These are phyloP conservation scores for Osedax frankpressi DNA, from an alignment of 2,888 invertebrate genomes.

Conservation along the genomic window DNA sequence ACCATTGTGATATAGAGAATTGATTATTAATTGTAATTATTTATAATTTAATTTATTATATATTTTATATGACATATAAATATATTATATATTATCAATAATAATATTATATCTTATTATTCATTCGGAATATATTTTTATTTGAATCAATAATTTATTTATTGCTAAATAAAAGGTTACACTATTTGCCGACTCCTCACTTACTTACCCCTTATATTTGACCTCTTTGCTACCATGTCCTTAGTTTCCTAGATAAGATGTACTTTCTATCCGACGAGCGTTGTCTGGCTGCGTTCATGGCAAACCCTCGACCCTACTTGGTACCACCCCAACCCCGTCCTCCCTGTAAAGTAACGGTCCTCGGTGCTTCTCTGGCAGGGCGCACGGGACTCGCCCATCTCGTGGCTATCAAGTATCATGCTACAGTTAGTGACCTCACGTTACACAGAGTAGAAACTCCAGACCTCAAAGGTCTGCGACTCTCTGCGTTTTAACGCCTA, in stretches of 20 bases:
- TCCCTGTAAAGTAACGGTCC: conserved; percentile 42
- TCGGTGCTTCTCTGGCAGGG: conserved; percentile 41
- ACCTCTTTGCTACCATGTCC: conserved; percentile 12
- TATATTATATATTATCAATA: too few relatives aligned
- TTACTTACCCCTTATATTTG: neutral
- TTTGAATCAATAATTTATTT: too few relatives aligned
- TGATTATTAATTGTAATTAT: too few relatives aligned
- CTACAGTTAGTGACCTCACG: conserved; percentile 33
- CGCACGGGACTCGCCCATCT: conserved; percentile 40
- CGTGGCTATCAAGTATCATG: conserved; percentile 41
- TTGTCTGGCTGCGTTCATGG: conserved; percentile 42
- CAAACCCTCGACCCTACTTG: conserved; percentile 45
- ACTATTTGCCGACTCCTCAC: neutral
- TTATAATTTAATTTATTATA: too few relatives aligned
- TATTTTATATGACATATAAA: too few relatives aligned
- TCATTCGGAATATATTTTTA: neutral
- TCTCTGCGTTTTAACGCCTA: too few relatives aligned
- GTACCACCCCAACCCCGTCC: conserved; percentile 42
- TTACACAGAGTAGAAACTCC: too few relatives aligned
- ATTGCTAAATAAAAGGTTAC: too few relatives aligned
- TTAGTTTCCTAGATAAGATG: conserved; percentile 45
- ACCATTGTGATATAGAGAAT: too few relatives aligned
- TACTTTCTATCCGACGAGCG: conserved; percentile 42
- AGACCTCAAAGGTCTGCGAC: too few relatives aligned
- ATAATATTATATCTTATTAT: too few relatives aligned